Evolutionary conservation across 1,140 invertebrate species (phyloP), one percentile per base, ranked within the genome.

Genomic region (Coenobita brevimanus): DNA sequence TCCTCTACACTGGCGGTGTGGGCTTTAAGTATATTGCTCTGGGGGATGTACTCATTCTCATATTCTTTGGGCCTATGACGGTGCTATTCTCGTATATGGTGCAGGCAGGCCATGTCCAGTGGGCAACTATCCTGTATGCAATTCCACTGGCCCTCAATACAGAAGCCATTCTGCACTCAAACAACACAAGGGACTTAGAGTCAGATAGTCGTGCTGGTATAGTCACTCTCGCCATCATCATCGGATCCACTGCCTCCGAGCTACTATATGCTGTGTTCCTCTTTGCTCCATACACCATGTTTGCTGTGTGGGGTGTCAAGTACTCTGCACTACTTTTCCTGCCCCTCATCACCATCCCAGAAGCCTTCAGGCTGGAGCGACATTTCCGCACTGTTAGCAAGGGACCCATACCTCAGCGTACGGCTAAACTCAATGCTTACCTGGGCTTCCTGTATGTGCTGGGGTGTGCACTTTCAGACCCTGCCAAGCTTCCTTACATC

Each of bases 61-160:
- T 98, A 60, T 96, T 98, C 91, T 99, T 99, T 93, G 98, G 98
- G 2, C 98, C 98, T 3, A 95, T 99, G 36, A 97, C 97, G 21
- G 97, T 98, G n/a, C 93, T 99, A 2, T 99, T 98, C 93, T 96
- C 97, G 0, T 98, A 97, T 91, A 95, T 99, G 93, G 95, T 97
- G 43, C 97, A 99, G 93, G 97, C 97, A 1, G 97, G 97, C 21
- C 94, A 95, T 73, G 93, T 97, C 38, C 95, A 97, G 91, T 96
- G 96, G 96, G 95, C 95, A 36, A 96, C 97, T 0, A 96, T 99
- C 90, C 96, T 97, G 90, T 99, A 98, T 93, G 97, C 98, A 24
- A 95, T 99, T 91, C 98, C 98, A 13, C 92, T 99, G 88, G 97
- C 98, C 8, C 93, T 99, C 0, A 99, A 98, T 91, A 98, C 97